Evolutionary conservation across 2,113 vertebrate species (phyloP).

Genomic region (Stegostoma tigrinum): DNA sequence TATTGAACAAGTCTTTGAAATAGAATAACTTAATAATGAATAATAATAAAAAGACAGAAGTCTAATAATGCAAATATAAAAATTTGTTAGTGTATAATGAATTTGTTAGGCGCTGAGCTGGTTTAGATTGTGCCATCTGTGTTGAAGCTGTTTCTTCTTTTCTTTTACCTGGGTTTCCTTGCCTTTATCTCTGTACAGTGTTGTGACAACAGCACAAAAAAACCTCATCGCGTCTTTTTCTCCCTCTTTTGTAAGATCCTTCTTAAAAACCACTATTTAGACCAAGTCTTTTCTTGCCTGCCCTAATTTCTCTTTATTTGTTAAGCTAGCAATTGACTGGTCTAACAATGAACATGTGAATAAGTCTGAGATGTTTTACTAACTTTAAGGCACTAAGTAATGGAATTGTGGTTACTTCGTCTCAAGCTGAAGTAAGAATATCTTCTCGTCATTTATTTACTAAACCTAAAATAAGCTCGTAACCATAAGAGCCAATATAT

Average conservation of each 20-base stretch:
- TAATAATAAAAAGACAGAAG: neutral
- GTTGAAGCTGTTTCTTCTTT: neutral
- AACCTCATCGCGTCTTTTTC: neutral
- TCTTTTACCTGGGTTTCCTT: neutral
- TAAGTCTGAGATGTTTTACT: too few relatives aligned
- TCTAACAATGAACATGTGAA: too few relatives aligned
- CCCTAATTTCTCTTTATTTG: neutral
- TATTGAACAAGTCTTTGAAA: neutral
- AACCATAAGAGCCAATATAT: too few relatives aligned
- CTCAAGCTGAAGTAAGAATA: too few relatives aligned
- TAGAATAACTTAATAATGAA: neutral
- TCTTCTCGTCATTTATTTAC: too few relatives aligned
- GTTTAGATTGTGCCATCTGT: neutral
- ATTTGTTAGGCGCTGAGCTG: too few relatives aligned
- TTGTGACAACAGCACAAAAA: too few relatives aligned
- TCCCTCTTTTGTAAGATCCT: neutral
- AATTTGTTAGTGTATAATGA: neutral
- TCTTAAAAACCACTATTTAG: neutral
- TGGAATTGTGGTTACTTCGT: too few relatives aligned
- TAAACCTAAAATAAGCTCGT: too few relatives aligned
- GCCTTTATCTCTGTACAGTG: too few relatives aligned
- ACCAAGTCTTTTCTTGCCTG: neutral
- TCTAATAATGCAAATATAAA: neutral
- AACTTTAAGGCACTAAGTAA: too few relatives aligned
- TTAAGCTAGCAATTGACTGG: too few relatives aligned